Evolutionary conservation across 2,888 invertebrate species (phyloP), one percentile per base, ranked within the genome.

Genomic region (Acrobasis repandana): DNA sequence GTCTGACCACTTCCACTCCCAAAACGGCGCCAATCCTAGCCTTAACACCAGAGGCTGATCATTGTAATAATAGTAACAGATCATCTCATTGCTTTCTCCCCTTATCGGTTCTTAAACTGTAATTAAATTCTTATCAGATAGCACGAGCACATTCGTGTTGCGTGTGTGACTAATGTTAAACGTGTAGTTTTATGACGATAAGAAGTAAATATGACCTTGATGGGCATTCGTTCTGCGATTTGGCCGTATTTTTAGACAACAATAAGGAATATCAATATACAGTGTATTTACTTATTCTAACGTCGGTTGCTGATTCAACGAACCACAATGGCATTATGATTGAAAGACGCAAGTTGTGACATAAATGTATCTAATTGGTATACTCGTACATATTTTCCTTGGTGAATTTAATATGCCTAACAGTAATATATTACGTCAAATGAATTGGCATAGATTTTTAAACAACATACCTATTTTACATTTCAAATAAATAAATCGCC

Each of bases 1-100:
- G 90, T 91, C 79, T 71, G 71, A 76, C 84, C 72, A 74, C 85
- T 83, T 76, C 76, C 76, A 77, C 75, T 79, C 75, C 80, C 85
- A 78, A 83, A 83, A 79, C 79, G 76, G 80, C 84, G 76, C 82
- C 80, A 82, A 82, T 82, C 82, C 77, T 77, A 79, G 77, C 76
- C 75, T 80, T 80, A 82, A 79, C 75, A 74, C 78, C 71, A 81
- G 73, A 71, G 72, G 66, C 73, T 63, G 69, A 71, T 72, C 63
- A 63, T 70, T 68, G 65, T 71, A 69, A 67, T 63, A 67, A 61
- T 59, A 62, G 48, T 47, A 33, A 43, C 11, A 38, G 61, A 62
- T 65, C 68, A 70, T 72, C 70, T 71, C 66, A 69, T 73, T 71
- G 74, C 77, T 81, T 80, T 80, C 79, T 71, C 70, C 69, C 70